A percentile compares a stretch with the other conserved stretches of the same genome.
These are phyloP conservation scores for Mormyrops boulengeri DNA, from an alignment of 2,797 vertebrate species.

Conservation along the genomic window DNA sequence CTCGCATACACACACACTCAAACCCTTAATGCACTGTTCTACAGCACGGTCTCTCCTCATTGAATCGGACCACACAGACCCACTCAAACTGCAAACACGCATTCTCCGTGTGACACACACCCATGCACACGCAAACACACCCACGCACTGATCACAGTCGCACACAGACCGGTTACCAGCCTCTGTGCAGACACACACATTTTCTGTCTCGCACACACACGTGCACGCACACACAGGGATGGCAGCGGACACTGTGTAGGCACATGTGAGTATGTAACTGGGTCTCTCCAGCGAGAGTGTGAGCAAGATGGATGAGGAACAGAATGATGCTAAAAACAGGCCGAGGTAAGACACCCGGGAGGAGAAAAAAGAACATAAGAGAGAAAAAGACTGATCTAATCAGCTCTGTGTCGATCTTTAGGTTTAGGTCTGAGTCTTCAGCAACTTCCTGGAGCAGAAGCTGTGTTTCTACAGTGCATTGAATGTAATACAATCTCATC, in stretches of 20 bases:
- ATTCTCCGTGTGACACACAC: neutral
- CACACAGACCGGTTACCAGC: neutral
- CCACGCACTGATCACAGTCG: neutral
- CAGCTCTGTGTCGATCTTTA: neutral
- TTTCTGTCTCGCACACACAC: neutral
- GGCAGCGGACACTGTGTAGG: neutral
- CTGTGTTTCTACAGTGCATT: neutral
- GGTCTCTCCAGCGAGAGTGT: neutral
- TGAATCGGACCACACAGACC: neutral
- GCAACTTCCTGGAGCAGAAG: neutral
- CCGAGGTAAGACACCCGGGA: neutral
- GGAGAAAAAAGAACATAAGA: neutral
- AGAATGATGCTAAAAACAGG: neutral
- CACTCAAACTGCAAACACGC: neutral
- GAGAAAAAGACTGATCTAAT: neutral
- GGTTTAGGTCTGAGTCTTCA: neutral
- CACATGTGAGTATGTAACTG: neutral
- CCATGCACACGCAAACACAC: neutral
- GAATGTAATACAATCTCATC: neutral
- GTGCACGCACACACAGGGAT: neutral
- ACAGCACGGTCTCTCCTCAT: neutral
- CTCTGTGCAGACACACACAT: neutral
- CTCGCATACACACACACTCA: neutral
- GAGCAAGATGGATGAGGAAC: neutral
- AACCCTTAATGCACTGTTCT: neutral